Evolutionary conservation across 2,797 vertebrate species (phyloP).

Genomic region (Tenualosa thibaudeaui): DNA sequence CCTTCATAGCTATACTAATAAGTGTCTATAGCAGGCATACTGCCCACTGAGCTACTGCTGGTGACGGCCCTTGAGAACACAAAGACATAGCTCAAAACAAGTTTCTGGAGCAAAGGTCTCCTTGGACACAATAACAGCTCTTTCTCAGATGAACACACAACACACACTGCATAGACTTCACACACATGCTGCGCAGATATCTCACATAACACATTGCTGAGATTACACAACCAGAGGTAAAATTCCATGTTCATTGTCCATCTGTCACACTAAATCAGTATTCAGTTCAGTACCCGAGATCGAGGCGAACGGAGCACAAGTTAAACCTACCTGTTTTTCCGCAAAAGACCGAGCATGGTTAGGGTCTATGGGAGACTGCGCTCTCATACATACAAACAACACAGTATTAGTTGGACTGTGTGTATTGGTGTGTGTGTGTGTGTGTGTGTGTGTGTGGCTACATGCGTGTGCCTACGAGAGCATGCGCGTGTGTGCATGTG

Average conservation of each 20-base stretch:
- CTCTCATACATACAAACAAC: not conserved
- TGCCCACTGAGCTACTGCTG: not conserved
- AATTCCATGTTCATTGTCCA: not conserved
- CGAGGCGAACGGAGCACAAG: not conserved
- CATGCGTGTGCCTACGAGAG: conserved; percentile 24
- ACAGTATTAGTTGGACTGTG: conserved; percentile 18
- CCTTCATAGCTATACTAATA: not conserved
- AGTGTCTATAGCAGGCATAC: not conserved
- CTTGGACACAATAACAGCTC: not conserved
- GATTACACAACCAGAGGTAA: not conserved
- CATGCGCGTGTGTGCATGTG: not conserved
- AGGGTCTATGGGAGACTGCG: conserved; percentile 9
- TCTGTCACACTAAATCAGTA: not conserved
- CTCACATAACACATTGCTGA: not conserved
- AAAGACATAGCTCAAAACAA: not conserved
- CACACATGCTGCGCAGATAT: not conserved
- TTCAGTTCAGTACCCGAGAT: not conserved
- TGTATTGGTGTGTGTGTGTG: not conserved
- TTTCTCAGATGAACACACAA: not conserved
- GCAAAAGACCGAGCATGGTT: conserved; percentile 36
- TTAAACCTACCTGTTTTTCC: conserved; percentile 40
- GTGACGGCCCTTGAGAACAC: not conserved
- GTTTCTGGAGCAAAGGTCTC: not conserved
- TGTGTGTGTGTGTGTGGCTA: conserved; percentile 14
- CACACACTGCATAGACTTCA: not conserved